phyloP scores from a whole-genome alignment of 2,888 invertebrate species.

The Abrostola triplasia region DNA sequence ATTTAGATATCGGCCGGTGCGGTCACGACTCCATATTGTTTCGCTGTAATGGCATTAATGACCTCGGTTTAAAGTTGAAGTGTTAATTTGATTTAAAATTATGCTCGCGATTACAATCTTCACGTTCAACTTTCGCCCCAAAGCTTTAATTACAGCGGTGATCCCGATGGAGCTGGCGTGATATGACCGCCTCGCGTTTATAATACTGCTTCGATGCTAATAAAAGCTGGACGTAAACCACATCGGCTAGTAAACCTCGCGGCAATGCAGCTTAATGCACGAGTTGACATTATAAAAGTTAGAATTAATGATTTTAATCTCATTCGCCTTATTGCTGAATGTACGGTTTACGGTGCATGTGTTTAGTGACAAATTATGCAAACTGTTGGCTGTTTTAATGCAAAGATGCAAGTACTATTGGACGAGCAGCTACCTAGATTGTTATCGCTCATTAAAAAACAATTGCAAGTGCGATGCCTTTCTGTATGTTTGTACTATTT shows the following conservation, averaged over 20 bases:
- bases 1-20: constrained; percentile 85
- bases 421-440: constrained; percentile 49
- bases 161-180: constrained; percentile 76
- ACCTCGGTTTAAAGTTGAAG: constrained; percentile 88
- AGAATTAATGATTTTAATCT: constrained; percentile 70
- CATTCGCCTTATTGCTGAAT: constrained; percentile 63
- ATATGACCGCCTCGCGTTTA: constrained; percentile 66
- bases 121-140: constrained; percentile 83
- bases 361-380: constrained; percentile 73
- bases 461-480: constrained; percentile 51
- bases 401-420: constrained; percentile 41
- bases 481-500: constrained; percentile 34
- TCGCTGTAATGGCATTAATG: constrained; percentile 86
- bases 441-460: constrained; percentile 50
- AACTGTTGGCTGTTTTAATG: constrained; percentile 57
- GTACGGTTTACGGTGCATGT: constrained; percentile 61
- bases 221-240: constrained; percentile 67
- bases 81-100: constrained; percentile 89
- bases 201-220: constrained; percentile 61
- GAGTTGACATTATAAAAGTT: constrained; percentile 74
- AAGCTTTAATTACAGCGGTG: constrained; percentile 83
- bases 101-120: constrained; percentile 85
- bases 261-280: constrained; percentile 73
- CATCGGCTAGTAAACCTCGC: constrained; percentile 64
- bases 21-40: constrained; percentile 88